phyloP scores from a whole-genome alignment of 2,888 invertebrate species.

The Netelia fuscicornis region DNA sequence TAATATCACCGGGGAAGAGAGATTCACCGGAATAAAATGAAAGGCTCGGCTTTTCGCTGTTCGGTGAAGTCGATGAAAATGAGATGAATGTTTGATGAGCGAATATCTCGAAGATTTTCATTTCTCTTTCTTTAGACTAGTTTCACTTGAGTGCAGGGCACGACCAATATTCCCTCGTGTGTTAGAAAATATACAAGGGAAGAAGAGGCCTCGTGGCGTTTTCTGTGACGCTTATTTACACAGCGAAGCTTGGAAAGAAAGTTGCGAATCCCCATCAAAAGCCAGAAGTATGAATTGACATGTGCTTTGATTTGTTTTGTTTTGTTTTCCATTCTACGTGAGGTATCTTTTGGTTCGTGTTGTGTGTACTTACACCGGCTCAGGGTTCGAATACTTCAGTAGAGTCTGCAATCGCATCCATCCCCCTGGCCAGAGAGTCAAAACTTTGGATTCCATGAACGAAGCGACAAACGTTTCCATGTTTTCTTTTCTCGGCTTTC shows the following conservation, averaged over 20 bases:
- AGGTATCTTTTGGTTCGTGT: slow-evolving; percentile 55
- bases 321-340: slow-evolving; percentile 34
- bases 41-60: slow-evolving; percentile 12
- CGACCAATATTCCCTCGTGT: slow-evolving; percentile 22
- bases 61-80: slow-evolving; percentile 29
- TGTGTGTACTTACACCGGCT: slow-evolving; percentile 74
- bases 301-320: slow-evolving; percentile 32
- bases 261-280: slow-evolving; percentile 56
- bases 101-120: slow-evolving; percentile 28
- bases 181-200: slow-evolving; percentile 45
- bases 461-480: slow-evolving; percentile 86
- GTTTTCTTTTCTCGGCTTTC: slow-evolving; percentile 84
- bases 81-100: not conserved
- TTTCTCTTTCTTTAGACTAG: slow-evolving; percentile 44
- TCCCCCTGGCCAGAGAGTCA: slow-evolving; percentile 89
- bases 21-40: slow-evolving; percentile 1
- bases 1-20: slow-evolving; percentile 25
- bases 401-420: slow-evolving; percentile 88
- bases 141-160: slow-evolving; percentile 14
- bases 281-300: slow-evolving; percentile 49
- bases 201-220: slow-evolving; percentile 37
- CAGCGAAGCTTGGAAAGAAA: slow-evolving; percentile 50
- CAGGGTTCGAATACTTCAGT: slow-evolving; percentile 85
- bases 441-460: slow-evolving; percentile 87
- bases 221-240: slow-evolving; percentile 55